These are phyloP conservation scores for Drosophila mulleri DNA, from an alignment of 2,888 invertebrate genomes.

Conservation along the genomic window DNA sequence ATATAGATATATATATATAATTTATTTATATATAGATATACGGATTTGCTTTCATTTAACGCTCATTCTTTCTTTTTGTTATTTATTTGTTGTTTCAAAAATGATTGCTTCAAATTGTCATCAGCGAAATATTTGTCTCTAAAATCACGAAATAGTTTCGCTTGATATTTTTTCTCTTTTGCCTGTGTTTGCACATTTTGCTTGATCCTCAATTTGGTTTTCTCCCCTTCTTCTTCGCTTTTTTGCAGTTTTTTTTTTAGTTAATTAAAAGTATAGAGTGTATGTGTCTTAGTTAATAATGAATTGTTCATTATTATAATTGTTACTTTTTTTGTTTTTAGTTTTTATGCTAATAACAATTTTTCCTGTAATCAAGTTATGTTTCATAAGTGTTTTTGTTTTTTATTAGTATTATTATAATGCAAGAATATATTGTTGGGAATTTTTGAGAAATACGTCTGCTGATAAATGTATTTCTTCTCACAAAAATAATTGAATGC, in stretches of 20 bases:
- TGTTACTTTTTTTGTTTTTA: slow-evolving; percentile 29
- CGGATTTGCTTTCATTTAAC: slow-evolving; percentile 45
- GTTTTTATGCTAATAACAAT: slow-evolving; percentile 72
- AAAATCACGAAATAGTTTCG: slow-evolving; percentile 84
- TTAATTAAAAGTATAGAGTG: slow-evolving; percentile 48
- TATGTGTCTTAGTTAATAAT: slow-evolving; percentile 56
- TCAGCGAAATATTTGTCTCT: slow-evolving; percentile 84
- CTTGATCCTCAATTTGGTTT: slow-evolving; percentile 60
- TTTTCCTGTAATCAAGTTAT: slow-evolving; percentile 82
- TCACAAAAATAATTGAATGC: slow-evolving; percentile 11
- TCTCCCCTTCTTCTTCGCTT: neutral
- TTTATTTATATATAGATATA: slow-evolving; percentile 74
- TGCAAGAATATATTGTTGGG: slow-evolving; percentile 23
- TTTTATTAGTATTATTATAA: slow-evolving; percentile 25
- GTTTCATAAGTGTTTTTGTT: slow-evolving; percentile 67
- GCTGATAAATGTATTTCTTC: neutral
- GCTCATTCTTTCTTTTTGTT: slow-evolving; percentile 45
- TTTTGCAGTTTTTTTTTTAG: slow-evolving; percentile 8
- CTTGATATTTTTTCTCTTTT: slow-evolving; percentile 64
- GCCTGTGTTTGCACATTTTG: slow-evolving; percentile 61
- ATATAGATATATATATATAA: slow-evolving; percentile 60
- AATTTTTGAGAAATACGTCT: slow-evolving; percentile 17
- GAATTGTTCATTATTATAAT: slow-evolving; percentile 39
- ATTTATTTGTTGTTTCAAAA: slow-evolving; percentile 75
- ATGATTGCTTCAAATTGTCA: slow-evolving; percentile 84